Evolutionary conservation across 2,888 invertebrate species (phyloP).

Genomic region (Patella depressa): DNA sequence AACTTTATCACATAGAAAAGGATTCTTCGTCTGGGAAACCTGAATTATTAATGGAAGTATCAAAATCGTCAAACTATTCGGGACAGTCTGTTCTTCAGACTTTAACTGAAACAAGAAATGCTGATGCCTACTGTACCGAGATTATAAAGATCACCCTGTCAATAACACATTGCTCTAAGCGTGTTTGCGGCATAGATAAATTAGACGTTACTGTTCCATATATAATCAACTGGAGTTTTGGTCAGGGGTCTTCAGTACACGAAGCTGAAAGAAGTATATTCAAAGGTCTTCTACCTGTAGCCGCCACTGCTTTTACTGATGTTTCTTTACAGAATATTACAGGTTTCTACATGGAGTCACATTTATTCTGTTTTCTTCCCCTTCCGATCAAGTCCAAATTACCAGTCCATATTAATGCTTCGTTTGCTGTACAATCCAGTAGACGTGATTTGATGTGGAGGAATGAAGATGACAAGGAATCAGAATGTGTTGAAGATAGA

Average conservation of each 20-base stretch:
- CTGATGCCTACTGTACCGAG: too few relatives aligned
- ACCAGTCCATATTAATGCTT: conserved; percentile 63
- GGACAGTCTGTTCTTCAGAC: neutral
- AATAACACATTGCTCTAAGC: too few relatives aligned
- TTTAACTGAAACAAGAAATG: neutral
- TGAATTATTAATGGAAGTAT: conserved; percentile 19
- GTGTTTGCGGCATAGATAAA: too few relatives aligned
- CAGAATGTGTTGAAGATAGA: conserved; percentile 24
- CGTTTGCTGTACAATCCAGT: conserved; percentile 61
- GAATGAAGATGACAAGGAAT: conserved; percentile 55
- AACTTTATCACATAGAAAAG: conserved; percentile 51
- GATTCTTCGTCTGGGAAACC: conserved; percentile 12
- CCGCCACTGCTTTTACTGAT: conserved; percentile 35
- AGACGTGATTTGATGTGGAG: conserved; percentile 48
- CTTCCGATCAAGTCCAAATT: conserved; percentile 38
- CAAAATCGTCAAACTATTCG: conserved; percentile 4
- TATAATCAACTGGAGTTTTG: conserved; percentile 40
- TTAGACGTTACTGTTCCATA: neutral
- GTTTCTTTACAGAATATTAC: neutral
- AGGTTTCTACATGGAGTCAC: conserved; percentile 46
- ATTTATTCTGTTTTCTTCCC: conserved; percentile 44
- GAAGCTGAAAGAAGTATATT: conserved; percentile 18
- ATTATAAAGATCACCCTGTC: too few relatives aligned
- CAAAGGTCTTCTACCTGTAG: conserved; percentile 41
- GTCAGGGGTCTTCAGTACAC: conserved; percentile 20